phyloP scores from a whole-genome alignment of 2,888 invertebrate species.

The Itoplectis maculator region DNA sequence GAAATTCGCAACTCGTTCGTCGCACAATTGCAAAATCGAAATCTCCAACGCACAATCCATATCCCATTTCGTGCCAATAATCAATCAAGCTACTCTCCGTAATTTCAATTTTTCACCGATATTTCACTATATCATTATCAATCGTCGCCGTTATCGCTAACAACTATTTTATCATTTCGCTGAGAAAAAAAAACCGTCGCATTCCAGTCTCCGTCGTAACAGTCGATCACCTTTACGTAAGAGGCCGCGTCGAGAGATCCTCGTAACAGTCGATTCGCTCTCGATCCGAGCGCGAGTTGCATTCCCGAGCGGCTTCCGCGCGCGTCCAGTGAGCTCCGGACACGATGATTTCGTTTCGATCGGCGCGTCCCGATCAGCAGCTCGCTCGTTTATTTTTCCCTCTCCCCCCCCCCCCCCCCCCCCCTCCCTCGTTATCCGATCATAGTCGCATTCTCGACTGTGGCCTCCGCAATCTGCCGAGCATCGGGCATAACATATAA shows the following conservation, averaged over 20 bases:
- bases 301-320: not conserved
- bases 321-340: constrained; percentile 1
- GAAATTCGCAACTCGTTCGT: constrained; percentile 55
- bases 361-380: not conserved
- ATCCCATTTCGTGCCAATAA: no score
- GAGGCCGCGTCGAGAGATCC: no score
- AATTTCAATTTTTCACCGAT: no score
- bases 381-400: constrained; percentile 1
- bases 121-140: no score
- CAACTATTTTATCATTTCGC: no score
- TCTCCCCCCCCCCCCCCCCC: no score
- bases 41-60: not conserved
- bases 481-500: constrained; percentile 36
- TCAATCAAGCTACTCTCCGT: no score
- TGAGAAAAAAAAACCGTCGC: no score
- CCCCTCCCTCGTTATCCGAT: constrained; percentile 10
- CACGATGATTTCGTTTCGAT: constrained; percentile 21
- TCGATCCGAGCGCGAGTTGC: not conserved
- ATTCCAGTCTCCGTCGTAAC: no score
- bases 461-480: constrained; percentile 58
- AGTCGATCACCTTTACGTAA: no score
- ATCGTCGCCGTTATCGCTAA: no score
- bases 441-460: constrained; percentile 30
- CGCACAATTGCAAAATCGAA: constrained; percentile 55
- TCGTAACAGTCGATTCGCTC: constrained; percentile 2